Conservation (phyloP, 2,113 vertebrate genomes). For the Pteropus alecto region DNA sequence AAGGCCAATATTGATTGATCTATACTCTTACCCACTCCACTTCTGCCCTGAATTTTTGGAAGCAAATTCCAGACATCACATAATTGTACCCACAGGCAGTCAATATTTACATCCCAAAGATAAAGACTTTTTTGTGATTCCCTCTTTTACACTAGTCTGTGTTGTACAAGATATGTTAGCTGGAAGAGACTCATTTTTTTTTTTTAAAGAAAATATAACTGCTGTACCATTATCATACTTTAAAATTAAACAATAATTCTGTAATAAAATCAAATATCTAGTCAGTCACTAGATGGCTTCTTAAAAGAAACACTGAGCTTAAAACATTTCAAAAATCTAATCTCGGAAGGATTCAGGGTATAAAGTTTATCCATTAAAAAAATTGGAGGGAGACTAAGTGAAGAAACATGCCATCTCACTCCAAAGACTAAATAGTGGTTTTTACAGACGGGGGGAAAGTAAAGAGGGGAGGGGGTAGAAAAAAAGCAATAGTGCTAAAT, state of each 20-base stretch:
- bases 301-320: neutral
- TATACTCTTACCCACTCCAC: neutral
- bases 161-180: neutral
- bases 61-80: neutral
- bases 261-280: slow-evolving; percentile 2
- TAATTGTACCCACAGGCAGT: slow-evolving; percentile 3
- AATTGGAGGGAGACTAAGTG: neutral
- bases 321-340: neutral
- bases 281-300: neutral
- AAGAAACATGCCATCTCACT: neutral
- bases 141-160: neutral
- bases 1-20: neutral
- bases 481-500: neutral
- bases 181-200: neutral
- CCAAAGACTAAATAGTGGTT: neutral
- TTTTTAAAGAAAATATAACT: neutral
- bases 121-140: neutral
- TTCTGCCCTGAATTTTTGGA: slow-evolving; percentile 19
- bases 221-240: neutral
- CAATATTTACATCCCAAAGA: neutral
- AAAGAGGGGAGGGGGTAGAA: neutral
- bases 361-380: neutral
- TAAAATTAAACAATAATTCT: neutral
- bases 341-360: neutral
- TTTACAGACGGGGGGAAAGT: neutral